Conservation (phyloP, 1,140 invertebrate species). For the Hyles euphorbiae region DNA sequence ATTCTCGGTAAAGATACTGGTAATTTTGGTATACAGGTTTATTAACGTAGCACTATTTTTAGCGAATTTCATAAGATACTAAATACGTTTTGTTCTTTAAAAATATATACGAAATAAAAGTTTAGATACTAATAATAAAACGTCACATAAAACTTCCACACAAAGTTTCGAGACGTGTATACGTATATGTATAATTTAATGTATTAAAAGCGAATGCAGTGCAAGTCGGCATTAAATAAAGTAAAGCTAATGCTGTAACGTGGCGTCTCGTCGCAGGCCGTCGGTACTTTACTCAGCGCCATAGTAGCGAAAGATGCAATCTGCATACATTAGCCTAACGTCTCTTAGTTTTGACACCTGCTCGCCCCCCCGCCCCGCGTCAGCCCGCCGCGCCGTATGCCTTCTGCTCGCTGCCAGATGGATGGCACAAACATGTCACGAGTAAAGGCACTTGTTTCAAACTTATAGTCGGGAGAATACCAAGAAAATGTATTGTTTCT, state of each 20-base stretch:
- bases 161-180: no score
- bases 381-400: background rate
- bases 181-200: background rate
- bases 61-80: no score
- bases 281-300: background rate
- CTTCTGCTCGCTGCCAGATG: conserved; percentile 36
- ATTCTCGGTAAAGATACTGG: no score
- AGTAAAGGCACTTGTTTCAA: conserved; percentile 48
- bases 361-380: conserved; percentile 25
- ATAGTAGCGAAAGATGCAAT: conserved; percentile 55
- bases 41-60: no score
- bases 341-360: conserved; percentile 71
- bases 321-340: conserved; percentile 71
- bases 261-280: conserved; percentile 14
- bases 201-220: conserved; percentile 7
- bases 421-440: conserved; percentile 63
- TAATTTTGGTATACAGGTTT: no score
- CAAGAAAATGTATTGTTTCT: conserved; percentile 26
- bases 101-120: no score
- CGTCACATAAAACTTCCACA: no score
- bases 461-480: conserved; percentile 23
- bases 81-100: no score
- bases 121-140: no score
- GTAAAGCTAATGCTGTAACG: conserved; percentile 39
- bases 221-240: conserved; percentile 33